phyloP scores from a whole-genome alignment of 2,888 invertebrate genomes.

The Papilio demoleus region DNA sequence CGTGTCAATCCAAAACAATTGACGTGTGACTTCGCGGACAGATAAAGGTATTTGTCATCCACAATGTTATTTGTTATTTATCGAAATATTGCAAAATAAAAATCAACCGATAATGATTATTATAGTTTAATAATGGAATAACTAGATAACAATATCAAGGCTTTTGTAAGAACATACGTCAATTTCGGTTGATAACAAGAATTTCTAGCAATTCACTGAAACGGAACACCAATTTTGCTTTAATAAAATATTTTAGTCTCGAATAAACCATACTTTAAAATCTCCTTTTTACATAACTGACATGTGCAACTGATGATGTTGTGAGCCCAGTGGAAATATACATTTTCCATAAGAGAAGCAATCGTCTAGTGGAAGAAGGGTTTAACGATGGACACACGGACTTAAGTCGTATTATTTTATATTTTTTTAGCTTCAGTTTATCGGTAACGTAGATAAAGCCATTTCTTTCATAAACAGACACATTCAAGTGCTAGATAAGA shows the following conservation, averaged over 20 bases:
- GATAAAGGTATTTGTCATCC: constrained; percentile 31
- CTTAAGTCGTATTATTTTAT: neutral
- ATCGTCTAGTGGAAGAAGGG: neutral
- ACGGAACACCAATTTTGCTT: neutral
- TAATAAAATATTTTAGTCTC: no score
- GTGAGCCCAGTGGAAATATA: neutral
- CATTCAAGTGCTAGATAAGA: constrained; percentile 39
- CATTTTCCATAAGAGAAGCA: neutral
- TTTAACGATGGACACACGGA: neutral
- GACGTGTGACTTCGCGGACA: neutral
- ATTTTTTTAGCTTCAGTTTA: constrained; percentile 12
- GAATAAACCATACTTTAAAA: no score
- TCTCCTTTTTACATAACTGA: no score
- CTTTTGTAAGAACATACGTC: constrained; percentile 14
- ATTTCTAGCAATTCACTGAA: neutral
- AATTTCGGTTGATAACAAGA: constrained; percentile 11
- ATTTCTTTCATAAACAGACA: constrained; percentile 37
- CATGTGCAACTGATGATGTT: no score
- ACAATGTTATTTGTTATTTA: constrained; percentile 10
- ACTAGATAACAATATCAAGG: neutral
- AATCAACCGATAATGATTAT: neutral
- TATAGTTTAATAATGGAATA: neutral
- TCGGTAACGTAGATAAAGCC: constrained; percentile 15
- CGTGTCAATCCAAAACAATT: constrained; percentile 29
- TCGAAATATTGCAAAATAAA: constrained; percentile 18